Evolutionary conservation across 2,888 invertebrate genomes (phyloP), one percentile per base, ranked within the genome.

Genomic region (Lissocephala sabroskyi): DNA sequence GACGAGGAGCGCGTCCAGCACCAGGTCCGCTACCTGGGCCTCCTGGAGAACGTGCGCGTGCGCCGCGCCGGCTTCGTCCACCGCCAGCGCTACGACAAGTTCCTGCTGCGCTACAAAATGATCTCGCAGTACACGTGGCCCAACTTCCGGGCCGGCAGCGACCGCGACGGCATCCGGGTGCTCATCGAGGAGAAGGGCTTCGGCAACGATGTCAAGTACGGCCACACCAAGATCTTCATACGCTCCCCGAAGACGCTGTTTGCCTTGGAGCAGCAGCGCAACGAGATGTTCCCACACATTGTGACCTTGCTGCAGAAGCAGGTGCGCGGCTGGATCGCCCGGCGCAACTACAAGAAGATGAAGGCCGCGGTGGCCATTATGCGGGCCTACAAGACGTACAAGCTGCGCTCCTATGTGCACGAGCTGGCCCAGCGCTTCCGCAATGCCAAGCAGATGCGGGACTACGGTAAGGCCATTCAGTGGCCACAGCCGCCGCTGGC

Each of bases 61-160:
- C 89, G 98, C 3, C 89, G 98, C 79, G 98, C 98, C 48, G 98
- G 98, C 35, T 98, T 98, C 86, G 98, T 97, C n/a, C 92, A 95
- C 85, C 89, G 98, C 35, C 95, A 96, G 86, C 89, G 93, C 56
- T 98, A 97, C 86, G 95, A 94, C 81, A 89, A 94, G 77, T 98
- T 98, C 87, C 88, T 97, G 56, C 90, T 93, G 84, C 91, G 97
- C 53, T 98, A 98, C 88, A 98, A 98, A 87, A 96, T 98, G 94
- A 92, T 97, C 65, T 95, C 94, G 0, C 92, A 93, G 80, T 92
- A 92, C 84, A 98, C 98, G 2, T 98, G 98, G 98, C 98, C 98
- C 28, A 97, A 96, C 86, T 98, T 92, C 87, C 89, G 91, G 50
- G 90, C 91, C 3, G 91, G 90, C 44, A 86, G 85, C 44, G 92